Base-by-base conservation (phyloP, 2,113 vertebrate species). In the Antigone vipio region DNA sequence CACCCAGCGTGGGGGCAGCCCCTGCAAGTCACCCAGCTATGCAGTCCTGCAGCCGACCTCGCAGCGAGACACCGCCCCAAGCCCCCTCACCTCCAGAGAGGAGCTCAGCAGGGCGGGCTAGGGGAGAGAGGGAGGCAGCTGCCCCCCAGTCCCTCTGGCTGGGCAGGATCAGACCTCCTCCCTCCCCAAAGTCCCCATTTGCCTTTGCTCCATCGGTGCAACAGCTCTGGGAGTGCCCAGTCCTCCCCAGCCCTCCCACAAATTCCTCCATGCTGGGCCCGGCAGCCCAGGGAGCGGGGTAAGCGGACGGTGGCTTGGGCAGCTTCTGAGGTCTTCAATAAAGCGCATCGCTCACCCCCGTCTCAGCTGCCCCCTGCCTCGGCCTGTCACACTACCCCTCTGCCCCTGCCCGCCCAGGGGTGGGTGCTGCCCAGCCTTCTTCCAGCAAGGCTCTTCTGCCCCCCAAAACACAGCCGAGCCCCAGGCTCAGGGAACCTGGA, bases 291-390 rank as follows among this genome's bases (percentile, higher is more conserved):
- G 42, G 62, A 60, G 30, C 0, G 0, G 44, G 69, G 15, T 0
- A 21, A 67, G 62, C 3, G 5, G 67, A 30, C 30, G 30, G 38
- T 47, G 53, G 12, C 19, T 55, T 42, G 60, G 64, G 81, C 2
- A 8, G 34, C 58, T 94, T 85, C 78, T 52, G 58, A 85, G 60
- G 45, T 81, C 87, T 75, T 84, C 92, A 97, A 96, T 97, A 97
- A 97, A 96, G 66, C 0, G 3, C 81, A 94, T 82, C 2, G 12
- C 93, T 94, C 80, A 69, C 80, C 81, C 26, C 24, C 0, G 15
- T 60, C 67, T 95, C 86, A 95, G 67, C 88, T 2, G 6, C 24
- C 50, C 35, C 45, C 20, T 53, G 79, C 81, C 91, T 88, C 2
- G 1, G 53, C 79, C 27, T 8, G 1, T 53, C 15, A 0, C 0